A percentile compares a stretch with the other conserved stretches of the same genome.
These are phyloP conservation scores for Dunckerocampus dactyliophorus DNA, from an alignment of 2,113 vertebrate species.

Conservation along the genomic window DNA sequence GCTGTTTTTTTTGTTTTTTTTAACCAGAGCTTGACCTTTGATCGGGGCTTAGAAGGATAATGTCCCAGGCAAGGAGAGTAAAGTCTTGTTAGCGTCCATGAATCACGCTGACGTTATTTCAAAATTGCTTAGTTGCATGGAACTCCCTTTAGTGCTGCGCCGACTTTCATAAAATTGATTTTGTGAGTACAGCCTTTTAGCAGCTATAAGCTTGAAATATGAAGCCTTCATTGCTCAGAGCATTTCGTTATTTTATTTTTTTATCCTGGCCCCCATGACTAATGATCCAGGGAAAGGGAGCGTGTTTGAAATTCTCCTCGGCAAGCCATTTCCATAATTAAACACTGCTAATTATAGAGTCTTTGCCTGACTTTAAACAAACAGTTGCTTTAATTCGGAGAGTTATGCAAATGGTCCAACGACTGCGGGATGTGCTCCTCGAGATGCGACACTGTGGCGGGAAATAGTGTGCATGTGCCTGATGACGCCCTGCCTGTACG, in stretches of 20 bases:
- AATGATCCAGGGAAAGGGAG: conserved; percentile 88
- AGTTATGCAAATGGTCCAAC: conserved; percentile 74
- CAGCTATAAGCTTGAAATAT: conserved; percentile 98
- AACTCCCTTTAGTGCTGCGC: conserved; percentile 93
- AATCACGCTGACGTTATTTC: conserved; percentile 90
- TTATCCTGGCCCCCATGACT: conserved; percentile 78
- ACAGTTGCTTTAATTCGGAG: conserved; percentile 82
- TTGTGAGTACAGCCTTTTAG: conserved; percentile 98
- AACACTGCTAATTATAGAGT: conserved; percentile 94
- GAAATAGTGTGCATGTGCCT: too few relatives aligned
- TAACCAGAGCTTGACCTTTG: conserved; percentile 74
- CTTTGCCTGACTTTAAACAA: conserved; percentile 92
- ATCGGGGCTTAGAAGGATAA: conserved; percentile 82
- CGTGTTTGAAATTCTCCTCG: conserved; percentile 91
- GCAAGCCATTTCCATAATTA: conserved; percentile 98
- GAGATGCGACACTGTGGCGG: too few relatives aligned
- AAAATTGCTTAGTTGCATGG: conserved; percentile 96
- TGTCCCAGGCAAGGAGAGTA: conserved; percentile 86
- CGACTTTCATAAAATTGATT: conserved; percentile 99
- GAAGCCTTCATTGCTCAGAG: conserved; percentile 97
- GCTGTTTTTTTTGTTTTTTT: conserved; percentile 60
- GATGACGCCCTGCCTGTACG: too few relatives aligned
- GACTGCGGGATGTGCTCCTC: background rate
- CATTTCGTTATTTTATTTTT: conserved; percentile 83
- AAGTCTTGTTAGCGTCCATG: conserved; percentile 84